Evolutionary conservation across 2,113 vertebrate genomes (phyloP).

Genomic region (Passer domesticus): DNA sequence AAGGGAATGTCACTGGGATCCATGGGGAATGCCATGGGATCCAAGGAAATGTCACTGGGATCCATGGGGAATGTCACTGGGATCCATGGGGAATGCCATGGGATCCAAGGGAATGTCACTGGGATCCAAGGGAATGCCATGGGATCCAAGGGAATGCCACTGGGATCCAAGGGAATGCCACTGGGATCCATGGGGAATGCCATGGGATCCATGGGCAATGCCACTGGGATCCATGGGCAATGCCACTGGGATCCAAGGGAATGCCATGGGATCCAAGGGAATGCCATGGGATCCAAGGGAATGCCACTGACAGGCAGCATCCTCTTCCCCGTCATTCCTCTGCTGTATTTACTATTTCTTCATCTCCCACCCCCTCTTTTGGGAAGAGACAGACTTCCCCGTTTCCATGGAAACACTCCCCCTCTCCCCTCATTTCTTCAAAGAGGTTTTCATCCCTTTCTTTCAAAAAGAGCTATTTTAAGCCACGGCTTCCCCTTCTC

Average conservation of each 20-base stretch:
- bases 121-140: too few species aligned
- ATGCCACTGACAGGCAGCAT: background rate
- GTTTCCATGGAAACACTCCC: conserved; percentile 64
- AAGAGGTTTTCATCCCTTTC: conserved; percentile 49
- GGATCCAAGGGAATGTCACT: too few species aligned
- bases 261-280: background rate
- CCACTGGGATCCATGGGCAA: background rate
- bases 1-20: background rate
- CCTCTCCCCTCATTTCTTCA: conserved; percentile 37
- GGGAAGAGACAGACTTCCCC: conserved; percentile 58
- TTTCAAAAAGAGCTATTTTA: conserved; percentile 58
- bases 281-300: background rate
- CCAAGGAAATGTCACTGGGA: background rate
- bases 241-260: background rate
- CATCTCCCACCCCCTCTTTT: conserved; percentile 46
- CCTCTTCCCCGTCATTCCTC: background rate
- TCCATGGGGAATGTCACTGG: background rate
- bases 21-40: background rate
- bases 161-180: background rate
- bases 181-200: background rate
- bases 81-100: too few species aligned
- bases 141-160: background rate
- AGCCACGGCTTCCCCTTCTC: conserved; percentile 53
- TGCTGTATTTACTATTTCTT: conserved; percentile 53
- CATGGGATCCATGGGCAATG: background rate